A percentile compares a stretch with the other conserved stretches of the same genome.
Evolutionary conservation across 2,113 vertebrate species (phyloP).

Genomic region (Halichoeres trimaculatus): DNA sequence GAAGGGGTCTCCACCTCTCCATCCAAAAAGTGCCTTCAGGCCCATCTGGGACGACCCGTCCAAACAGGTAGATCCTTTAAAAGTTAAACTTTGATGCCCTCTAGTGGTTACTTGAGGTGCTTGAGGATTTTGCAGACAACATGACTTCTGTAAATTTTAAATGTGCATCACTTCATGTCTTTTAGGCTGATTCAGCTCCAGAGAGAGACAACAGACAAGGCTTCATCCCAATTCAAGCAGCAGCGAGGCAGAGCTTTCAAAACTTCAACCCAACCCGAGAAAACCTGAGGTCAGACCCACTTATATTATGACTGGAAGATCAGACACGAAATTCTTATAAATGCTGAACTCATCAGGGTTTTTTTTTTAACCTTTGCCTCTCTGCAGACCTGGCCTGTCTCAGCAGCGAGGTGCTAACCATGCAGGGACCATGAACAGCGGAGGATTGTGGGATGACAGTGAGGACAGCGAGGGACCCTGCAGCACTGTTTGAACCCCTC

Average conservation of each 20-base stretch:
- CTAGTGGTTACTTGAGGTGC: too few relatives aligned
- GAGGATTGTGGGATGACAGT: slow-evolving; percentile 80
- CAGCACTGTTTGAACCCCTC: slow-evolving; percentile 79
- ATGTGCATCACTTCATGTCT: not conserved
- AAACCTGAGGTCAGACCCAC: slow-evolving; percentile 58
- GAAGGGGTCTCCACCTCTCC: slow-evolving; percentile 67
- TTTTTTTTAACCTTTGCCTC: not conserved
- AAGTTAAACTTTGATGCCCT: too few relatives aligned
- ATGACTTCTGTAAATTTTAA: too few relatives aligned
- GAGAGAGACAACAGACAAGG: slow-evolving; percentile 77
- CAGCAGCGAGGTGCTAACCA: slow-evolving; percentile 52
- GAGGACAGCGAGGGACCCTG: slow-evolving; percentile 85
- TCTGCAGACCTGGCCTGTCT: slow-evolving; percentile 57
- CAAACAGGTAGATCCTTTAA: slow-evolving; percentile 74
- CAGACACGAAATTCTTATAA: not conserved
- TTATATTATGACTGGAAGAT: not conserved
- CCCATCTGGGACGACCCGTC: slow-evolving; percentile 82
- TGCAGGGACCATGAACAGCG: slow-evolving; percentile 15
- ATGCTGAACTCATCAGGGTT: too few relatives aligned
- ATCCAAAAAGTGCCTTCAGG: slow-evolving; percentile 78
- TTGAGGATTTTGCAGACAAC: too few relatives aligned
- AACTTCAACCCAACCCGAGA: slow-evolving; percentile 57
- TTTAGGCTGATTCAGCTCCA: slow-evolving; percentile 69
- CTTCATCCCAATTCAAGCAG: slow-evolving; percentile 64
- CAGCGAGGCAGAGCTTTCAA: slow-evolving; percentile 53